Base-by-base conservation (phyloP, 2,797 vertebrate species). In the Argentina silus region DNA sequence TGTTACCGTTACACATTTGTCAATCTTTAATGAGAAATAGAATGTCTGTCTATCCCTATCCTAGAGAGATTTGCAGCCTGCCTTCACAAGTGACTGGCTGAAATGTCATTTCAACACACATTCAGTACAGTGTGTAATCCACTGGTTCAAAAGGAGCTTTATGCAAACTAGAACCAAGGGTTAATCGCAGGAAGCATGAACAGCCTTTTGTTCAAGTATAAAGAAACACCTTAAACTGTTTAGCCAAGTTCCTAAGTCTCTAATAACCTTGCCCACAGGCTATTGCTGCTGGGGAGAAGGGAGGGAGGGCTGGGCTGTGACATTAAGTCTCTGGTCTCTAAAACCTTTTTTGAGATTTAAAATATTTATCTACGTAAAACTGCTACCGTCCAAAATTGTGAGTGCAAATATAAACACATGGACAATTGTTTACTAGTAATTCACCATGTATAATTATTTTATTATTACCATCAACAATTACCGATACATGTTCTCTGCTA, bases 31-130 rank as follows among this genome's bases (percentile, higher is more conserved):
- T 59, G 21, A 23, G 21, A 23, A 59, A 59, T 59, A 59, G 23
- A 51, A 5, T 23, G 2, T 19, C 44, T n/a, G 1, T 11, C 17
- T 47, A 8, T 14, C 48, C 67, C 27, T 36, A 55, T 55, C 59
- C 55, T 48, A 44, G 42, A 55, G 65, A 15, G 50, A 70, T 74
- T 69, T 47, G 62, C 21, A 7, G 60, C 43, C 9, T 67, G 21
- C 21, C 45, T 50, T 62, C 67, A 50, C 11, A 51, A 45, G 36
- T 74, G 56, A 66, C 57, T 67, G 72, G 55, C 66, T 72, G 19
- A 69, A 77, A 69, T 59, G 48, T 66, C 48, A 47, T 67, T 70
- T 76, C 69, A 70, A 68, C 80, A 51, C 70, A 74, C 70, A 69
- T 71, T 76, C 67, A 67, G 12, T 61, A 76, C 63, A 74, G 45